These are phyloP conservation scores for Aphodius granarius DNA, from an alignment of 2,888 invertebrate species.

Conservation along the genomic window DNA sequence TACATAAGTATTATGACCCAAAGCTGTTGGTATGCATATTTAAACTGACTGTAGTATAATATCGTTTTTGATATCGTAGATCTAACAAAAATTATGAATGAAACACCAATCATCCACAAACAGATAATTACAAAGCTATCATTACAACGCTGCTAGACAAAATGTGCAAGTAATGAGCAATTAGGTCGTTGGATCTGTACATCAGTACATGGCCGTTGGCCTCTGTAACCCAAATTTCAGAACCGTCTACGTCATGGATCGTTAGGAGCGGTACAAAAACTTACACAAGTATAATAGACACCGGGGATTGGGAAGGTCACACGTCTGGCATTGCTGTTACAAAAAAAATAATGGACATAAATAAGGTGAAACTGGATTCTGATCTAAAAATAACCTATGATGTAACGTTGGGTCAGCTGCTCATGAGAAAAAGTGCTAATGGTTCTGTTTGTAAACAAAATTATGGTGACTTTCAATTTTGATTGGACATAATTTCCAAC, in stretches of 20 bases:
- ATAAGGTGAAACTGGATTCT: constrained; percentile 19
- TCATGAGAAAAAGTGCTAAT: constrained; percentile 1
- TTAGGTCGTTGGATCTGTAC: neutral
- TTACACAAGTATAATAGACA: neutral
- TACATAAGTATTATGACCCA: neutral
- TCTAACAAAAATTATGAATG: neutral
- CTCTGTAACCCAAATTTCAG: constrained; percentile 3
- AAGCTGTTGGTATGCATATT: too few relatives aligned
- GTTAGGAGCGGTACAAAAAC: neutral
- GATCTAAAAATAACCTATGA: constrained; percentile 17
- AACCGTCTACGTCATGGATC: neutral
- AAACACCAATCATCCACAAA: neutral
- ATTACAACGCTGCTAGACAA: neutral
- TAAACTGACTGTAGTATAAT: too few relatives aligned
- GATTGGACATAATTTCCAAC: neutral
- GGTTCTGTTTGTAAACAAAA: constrained; percentile 13
- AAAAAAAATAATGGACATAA: constrained; percentile 11
- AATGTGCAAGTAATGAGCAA: neutral
- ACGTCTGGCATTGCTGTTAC: neutral
- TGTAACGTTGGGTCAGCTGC: neutral
- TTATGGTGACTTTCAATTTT: neutral
- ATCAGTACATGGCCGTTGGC: neutral
- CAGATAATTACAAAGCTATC: neutral
- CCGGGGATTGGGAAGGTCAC: constrained; percentile 8
- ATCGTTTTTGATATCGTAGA: too few relatives aligned